Evolutionary conservation across 2,113 vertebrate genomes (phyloP), one percentile per base, ranked within the genome.

Genomic region (Chloebia gouldiae): DNA sequence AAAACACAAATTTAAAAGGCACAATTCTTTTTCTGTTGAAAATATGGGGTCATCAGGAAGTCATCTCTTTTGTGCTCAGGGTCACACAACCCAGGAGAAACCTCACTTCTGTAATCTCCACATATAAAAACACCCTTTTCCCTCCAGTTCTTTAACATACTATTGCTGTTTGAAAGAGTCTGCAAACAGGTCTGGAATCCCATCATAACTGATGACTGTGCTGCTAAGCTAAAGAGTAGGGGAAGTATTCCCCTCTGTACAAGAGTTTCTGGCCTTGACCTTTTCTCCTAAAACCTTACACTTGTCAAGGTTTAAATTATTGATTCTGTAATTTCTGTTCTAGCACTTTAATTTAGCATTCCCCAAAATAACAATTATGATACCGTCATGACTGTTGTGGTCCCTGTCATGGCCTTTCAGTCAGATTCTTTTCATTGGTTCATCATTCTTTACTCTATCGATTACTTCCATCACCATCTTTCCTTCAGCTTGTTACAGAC

Each of bases 401-500:
- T 97, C 93, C 84, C 97, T 59, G 20, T 85, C 61, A 30, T 93
- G 49, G 85, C 95, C 92, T 97, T 98, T 98, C 98, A 93, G 94
- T 98, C 97, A 96, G 92, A 75, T 81, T 95, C 91, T 81, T 98
- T 98, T 96, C 98, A 98, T 98, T 98, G 98, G 98, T 98, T 99
- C 98, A 98, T 99, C 98, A 98, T 99, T 99, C 98, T 98, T 98
- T 98, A 97, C 98, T 99, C 97, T 98, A 99, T 99, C 44, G 98
- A 99, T 99, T 98, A 94, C 95, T 97, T 97, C 97, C 93, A 89
- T 98, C 98, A 99, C 98, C 98, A 98, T 98, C 96, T 92, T 93
- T 83, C 94, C 96, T 68, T 84, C 81, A 90, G 51, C 96, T 94
- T 44, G 56, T 90, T 90, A 70, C 88, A 97, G 97, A 97, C 95